Conservation (phyloP, 2,888 invertebrate species). For the Sesia apiformis region DNA sequence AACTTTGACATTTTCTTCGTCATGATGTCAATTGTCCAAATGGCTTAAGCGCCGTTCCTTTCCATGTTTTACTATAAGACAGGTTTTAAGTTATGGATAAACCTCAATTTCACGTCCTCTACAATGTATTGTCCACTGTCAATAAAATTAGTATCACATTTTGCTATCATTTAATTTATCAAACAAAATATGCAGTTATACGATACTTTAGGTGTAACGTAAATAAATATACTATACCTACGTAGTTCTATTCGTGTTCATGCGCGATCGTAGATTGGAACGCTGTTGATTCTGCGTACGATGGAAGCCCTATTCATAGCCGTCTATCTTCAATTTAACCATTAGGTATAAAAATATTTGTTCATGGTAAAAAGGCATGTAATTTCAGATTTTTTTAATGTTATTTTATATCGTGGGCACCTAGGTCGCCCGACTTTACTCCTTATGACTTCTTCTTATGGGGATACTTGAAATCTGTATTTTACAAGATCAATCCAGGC, state of each 20-base stretch:
- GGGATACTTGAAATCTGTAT: no score
- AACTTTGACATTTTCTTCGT: conserved; percentile 65
- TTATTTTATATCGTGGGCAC: no score
- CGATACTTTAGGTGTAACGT: conserved; percentile 9
- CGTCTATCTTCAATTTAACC: background rate
- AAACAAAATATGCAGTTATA: background rate
- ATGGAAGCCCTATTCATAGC: conserved; percentile 35
- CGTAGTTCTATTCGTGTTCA: conserved; percentile 12
- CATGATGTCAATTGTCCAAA: conserved; percentile 27
- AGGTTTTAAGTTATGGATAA: background rate
- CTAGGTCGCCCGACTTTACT: no score
- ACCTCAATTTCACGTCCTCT: background rate
- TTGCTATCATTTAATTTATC: no score
- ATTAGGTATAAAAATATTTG: no score
- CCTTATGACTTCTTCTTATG: no score
- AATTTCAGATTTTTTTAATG: no score
- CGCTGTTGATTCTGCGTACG: conserved; percentile 45
- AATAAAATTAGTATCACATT: background rate
- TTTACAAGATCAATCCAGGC: no score
- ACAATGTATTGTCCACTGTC: background rate
- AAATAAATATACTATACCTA: conserved; percentile 25
- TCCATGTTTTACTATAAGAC: conserved; percentile 15
- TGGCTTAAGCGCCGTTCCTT: conserved; percentile 41
- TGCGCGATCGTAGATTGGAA: conserved; percentile 46
- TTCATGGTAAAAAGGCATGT: no score